phyloP scores from a whole-genome alignment of 2,888 invertebrate genomes.

The Kuschelorhynchus macadamiae region DNA sequence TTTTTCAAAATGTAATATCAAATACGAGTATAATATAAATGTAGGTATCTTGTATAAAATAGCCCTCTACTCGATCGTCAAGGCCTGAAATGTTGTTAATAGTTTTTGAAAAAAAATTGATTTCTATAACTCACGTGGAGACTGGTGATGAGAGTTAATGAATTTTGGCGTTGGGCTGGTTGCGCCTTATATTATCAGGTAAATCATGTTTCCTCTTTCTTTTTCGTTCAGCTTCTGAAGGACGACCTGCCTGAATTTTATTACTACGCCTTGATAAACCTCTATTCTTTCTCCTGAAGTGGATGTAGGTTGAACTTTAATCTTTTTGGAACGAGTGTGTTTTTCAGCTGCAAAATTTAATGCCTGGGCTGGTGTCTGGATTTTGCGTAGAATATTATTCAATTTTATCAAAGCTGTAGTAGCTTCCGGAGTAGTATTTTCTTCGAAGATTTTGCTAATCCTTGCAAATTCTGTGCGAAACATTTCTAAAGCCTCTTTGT shows the following conservation, averaged over 20 bases:
- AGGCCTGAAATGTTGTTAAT: too few species aligned
- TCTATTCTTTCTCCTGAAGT: constrained; percentile 1
- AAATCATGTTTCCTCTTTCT: constrained; percentile 9
- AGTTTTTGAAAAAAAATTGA: too few species aligned
- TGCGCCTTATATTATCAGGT: not conserved
- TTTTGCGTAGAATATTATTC: too few species aligned
- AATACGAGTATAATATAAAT: too few species aligned
- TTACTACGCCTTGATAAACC: constrained; percentile 7
- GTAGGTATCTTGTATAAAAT: too few species aligned
- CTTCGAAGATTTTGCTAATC: too few species aligned
- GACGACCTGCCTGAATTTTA: constrained; percentile 2
- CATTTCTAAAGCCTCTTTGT: too few species aligned
- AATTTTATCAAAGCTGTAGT: too few species aligned
- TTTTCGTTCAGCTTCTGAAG: constrained; percentile 1
- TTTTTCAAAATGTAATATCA: too few species aligned
- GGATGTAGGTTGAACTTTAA: constrained; percentile 5
- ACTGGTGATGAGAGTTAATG: constrained; percentile 9
- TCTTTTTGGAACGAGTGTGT: constrained; percentile 1
- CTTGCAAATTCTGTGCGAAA: too few species aligned
- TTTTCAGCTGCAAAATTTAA: constrained; percentile 8
- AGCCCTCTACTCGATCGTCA: too few species aligned
- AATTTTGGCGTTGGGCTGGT: constrained; percentile 4
- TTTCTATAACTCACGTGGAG: not conserved
- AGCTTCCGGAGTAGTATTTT: too few species aligned
- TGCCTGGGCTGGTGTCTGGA: not conserved